Evolutionary conservation across 2,888 invertebrate genomes (phyloP), one percentile per base, ranked within the genome.

Genomic region (Microchrysa polita): DNA sequence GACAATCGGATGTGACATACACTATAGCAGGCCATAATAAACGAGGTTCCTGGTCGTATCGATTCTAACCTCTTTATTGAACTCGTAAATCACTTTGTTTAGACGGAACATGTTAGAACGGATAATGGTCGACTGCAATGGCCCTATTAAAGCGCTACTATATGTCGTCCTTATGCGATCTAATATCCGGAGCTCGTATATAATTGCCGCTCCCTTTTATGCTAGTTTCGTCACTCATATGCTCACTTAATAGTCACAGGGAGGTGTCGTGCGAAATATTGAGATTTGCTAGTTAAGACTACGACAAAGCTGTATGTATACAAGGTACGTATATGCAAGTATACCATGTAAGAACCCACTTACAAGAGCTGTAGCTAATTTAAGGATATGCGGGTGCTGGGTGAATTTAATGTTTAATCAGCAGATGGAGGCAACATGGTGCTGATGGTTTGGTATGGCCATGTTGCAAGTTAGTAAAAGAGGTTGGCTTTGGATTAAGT

Each of bases 51-150:
- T 60, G n/a, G 27, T 27, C 59, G 27, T 27, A 60, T 60, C 23
- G 59, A 60, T 27, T 60, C 14, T 23, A 60, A 60, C 59, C 23
- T 65, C 48, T 65, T 63, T 65, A 65, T 44, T 65, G 65, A 48
- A 48, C 65, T 48, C 48, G 44, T 65, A 65, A 65, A 65, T 65
- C 48, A 65, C 48, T 65, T 65, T 23, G 48, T 23, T 20, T 65
- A 9, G 65, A 22, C 22, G 12, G 18, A 48, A 22, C 18, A 48
- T 16, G 65, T 48, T 48, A 65, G 48, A 22, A 12, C 22, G 65
- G 44, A 22, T 65, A 44, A 65, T 65, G 20, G 44, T 48, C 65
- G 14, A 48, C 48, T 65, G 65, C 48, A 65, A 23, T 65, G 23
- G 18, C 16, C 23, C 48, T n/a, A 44, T 65, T 65, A 48, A 22